A percentile compares a stretch with the other conserved stretches of the same genome.
Evolutionary conservation across 2,888 invertebrate species (phyloP).

Genomic region (Agonopterix subpropinquella): DNA sequence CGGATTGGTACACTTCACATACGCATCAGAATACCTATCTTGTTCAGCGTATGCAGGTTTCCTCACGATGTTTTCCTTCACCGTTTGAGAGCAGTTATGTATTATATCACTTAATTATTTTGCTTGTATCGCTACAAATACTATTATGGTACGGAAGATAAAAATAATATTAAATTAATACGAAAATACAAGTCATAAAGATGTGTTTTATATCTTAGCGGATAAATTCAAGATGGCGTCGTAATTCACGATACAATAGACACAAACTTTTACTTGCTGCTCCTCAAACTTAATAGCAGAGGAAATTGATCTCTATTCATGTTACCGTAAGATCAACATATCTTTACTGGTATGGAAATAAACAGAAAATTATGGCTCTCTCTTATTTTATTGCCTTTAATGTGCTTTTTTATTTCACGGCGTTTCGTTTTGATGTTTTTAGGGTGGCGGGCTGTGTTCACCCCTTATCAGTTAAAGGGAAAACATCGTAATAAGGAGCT

Average conservation of each 20-base stretch:
- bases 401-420: constrained; percentile 33
- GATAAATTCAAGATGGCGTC: constrained; percentile 36
- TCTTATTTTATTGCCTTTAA: constrained; percentile 29
- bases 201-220: constrained; percentile 26
- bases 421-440: constrained; percentile 27
- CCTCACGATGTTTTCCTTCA: no score
- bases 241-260: constrained; percentile 26
- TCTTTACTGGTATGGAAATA: not conserved
- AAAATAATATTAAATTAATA: constrained; percentile 15
- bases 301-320: constrained; percentile 2
- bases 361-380: constrained; percentile 4
- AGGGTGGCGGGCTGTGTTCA: constrained; percentile 1
- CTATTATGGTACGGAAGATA: no score
- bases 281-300: not conserved
- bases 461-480: constrained; percentile 6
- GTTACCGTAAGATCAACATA: not conserved
- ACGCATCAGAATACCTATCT: no score
- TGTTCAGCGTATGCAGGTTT: no score
- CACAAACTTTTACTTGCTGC: constrained; percentile 14
- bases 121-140: no score
- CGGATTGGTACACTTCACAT: no score
- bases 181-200: constrained; percentile 16
- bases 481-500: constrained; percentile 7
- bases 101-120: no score
- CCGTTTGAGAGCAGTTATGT: no score